A percentile compares a stretch with the other conserved stretches of the same genome.
These are phyloP conservation scores for Perca flavescens DNA, from an alignment of 2,113 vertebrate genomes.

Conservation along the genomic window DNA sequence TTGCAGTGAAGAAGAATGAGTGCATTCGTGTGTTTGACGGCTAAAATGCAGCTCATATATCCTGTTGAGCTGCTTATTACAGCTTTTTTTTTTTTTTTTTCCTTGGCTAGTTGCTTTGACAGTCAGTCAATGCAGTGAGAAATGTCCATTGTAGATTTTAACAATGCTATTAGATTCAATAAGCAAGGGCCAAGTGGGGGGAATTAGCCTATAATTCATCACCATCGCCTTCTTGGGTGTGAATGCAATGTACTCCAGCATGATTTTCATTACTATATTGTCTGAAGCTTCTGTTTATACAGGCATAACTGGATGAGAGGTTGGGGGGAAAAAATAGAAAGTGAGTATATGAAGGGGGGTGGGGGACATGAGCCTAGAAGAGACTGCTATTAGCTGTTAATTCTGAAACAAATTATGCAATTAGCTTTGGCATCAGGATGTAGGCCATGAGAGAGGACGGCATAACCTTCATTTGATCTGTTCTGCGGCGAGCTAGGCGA, in stretches of 20 bases:
- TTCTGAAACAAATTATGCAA: constrained; percentile 89
- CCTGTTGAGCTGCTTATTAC: background rate
- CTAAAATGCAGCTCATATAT: constrained; percentile 5
- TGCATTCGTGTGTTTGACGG: background rate
- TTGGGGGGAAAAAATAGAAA: constrained; percentile 17
- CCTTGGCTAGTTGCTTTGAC: constrained; percentile 5
- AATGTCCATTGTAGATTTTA: constrained; percentile 40
- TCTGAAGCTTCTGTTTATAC: constrained; percentile 64
- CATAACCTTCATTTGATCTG: constrained; percentile 85
- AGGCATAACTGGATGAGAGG: constrained; percentile 65
- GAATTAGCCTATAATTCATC: constrained; percentile 59
- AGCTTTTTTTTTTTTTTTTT: background rate
- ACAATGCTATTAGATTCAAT: constrained; percentile 64
- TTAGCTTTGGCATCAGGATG: constrained; percentile 86
- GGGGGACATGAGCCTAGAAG: constrained; percentile 68
- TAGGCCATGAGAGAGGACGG: constrained; percentile 84
- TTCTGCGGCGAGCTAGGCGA: constrained; percentile 53
- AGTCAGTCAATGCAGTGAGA: constrained; percentile 25
- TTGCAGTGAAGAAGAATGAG: background rate
- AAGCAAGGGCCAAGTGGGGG: constrained; percentile 12
- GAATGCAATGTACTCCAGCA: constrained; percentile 55
- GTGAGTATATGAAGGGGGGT: constrained; percentile 36
- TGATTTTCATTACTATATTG: constrained; percentile 58
- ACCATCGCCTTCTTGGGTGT: constrained; percentile 36
- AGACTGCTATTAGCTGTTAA: constrained; percentile 85